Conservation (phyloP, 1,140 invertebrate genomes). For the Galendromus occidentalis region DNA sequence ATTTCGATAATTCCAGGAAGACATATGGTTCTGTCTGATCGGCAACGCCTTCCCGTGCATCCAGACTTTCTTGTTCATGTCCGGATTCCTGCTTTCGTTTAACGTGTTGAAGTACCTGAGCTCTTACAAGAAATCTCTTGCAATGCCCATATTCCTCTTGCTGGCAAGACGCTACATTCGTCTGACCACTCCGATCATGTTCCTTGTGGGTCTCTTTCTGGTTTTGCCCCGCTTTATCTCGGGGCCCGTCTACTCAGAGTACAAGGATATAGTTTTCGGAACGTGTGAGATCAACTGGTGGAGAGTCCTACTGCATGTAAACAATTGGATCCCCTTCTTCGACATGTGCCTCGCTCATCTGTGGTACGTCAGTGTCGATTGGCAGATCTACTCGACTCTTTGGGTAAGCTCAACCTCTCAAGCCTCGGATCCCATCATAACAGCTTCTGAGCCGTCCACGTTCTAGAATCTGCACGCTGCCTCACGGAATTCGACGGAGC, state of each 20-base stretch:
- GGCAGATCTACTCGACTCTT: constrained; percentile 7
- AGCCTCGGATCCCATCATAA: background rate
- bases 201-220: background rate
- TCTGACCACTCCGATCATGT: constrained; percentile 9
- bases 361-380: constrained; percentile 9
- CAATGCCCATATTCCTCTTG: background rate
- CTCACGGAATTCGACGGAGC: background rate
- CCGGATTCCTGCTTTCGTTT: background rate
- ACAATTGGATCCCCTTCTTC: constrained; percentile 8
- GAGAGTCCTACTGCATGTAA: background rate
- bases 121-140: constrained; percentile 5
- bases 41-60: constrained; percentile 8
- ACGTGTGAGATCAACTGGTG: constrained; percentile 10
- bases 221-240: constrained; percentile 6
- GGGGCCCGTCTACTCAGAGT: background rate
- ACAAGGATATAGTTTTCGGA: background rate
- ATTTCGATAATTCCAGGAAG: background rate
- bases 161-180: background rate
- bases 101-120: background rate
- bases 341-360: constrained; percentile 4
- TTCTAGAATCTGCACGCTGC: too few relatives aligned
- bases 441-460: background rate
- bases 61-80: constrained; percentile 4
- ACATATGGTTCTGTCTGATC: constrained; percentile 7
- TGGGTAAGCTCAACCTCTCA: background rate